phyloP scores from a whole-genome alignment of 2,888 invertebrate species.

The Pardosa pseudoannulata region DNA sequence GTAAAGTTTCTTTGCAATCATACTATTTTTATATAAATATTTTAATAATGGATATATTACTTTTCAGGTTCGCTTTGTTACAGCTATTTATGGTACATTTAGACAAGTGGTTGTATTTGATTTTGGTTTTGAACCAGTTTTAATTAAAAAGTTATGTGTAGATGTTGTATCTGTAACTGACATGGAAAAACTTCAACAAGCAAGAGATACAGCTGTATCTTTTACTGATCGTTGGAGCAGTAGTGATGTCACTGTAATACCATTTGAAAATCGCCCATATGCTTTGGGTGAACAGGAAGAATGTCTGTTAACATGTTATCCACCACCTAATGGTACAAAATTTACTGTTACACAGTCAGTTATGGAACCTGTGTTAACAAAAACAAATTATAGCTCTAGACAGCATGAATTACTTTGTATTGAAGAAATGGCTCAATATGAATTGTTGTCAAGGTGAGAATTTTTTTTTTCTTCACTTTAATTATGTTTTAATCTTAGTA shows the following conservation, averaged over 20 bases:
- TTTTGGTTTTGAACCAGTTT: slow-evolving; percentile 81
- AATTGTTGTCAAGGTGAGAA: slow-evolving; percentile 80
- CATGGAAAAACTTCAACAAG: slow-evolving; percentile 76
- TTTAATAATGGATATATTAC: no score
- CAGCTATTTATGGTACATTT: slow-evolving; percentile 87
- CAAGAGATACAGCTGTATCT: slow-evolving; percentile 74
- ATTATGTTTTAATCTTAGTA: no score
- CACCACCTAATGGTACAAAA: slow-evolving; percentile 83
- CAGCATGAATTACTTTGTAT: slow-evolving; percentile 87
- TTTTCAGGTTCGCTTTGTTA: slow-evolving; percentile 81
- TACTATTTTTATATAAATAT: no score
- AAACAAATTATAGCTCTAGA: slow-evolving; percentile 84
- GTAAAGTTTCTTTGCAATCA: no score
- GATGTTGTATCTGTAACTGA: slow-evolving; percentile 86
- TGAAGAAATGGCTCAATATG: slow-evolving; percentile 87
- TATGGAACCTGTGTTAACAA: slow-evolving; percentile 80
- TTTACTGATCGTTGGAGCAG: slow-evolving; percentile 82
- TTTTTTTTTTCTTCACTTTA: neutral
- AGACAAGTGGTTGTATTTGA: slow-evolving; percentile 87
- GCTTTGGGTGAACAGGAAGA: slow-evolving; percentile 76
- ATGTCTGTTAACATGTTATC: slow-evolving; percentile 82
- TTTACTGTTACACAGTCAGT: slow-evolving; percentile 84
- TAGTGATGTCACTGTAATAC: slow-evolving; percentile 80
- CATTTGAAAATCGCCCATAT: slow-evolving; percentile 75
- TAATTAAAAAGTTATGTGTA: slow-evolving; percentile 82